Evolutionary conservation across 1,140 invertebrate species (phyloP), one percentile per base, ranked within the genome.

Genomic region (Pararge aegeria): DNA sequence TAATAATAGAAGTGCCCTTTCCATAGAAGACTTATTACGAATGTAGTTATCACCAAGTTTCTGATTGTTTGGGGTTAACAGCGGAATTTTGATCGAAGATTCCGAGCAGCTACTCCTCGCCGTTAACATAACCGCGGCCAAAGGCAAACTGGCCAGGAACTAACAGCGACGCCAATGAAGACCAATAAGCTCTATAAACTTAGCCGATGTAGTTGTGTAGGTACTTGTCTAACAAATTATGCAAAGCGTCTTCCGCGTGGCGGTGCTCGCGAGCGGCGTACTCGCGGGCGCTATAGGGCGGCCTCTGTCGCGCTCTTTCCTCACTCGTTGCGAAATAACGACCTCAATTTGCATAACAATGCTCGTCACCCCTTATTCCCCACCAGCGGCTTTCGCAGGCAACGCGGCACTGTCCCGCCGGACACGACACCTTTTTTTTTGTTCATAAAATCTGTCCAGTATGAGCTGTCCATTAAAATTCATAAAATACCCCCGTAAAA

Each of bases 331-430:
- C 81, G 80, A 87, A 86, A 89, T 89, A 89, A 89, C 87, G 87
- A 89, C 84, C 84, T 85, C 82, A 85, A 89, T 89, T 89, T 89
- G 82, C 87, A 89, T 89, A 89, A 89, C 84, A 89, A 87, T 89
- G 83, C 84, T 89, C 78, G 83, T 87, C 84, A 87, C 84, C 87
- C 85, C 84, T 86, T 85, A 87, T 78, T 79, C 82, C 79, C 83
- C 69, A 79, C 76, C 77, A 82, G 78, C 72, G 87, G 82, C 83
- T 89, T 85, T 82, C 79, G 75, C 82, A 86, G 83, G 82, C 81
- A 77, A 70, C 72, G 61, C 71, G 69, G 65, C 66, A 54, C 60
- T 72, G 74, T 87, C 84, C 82, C 84, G 80, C 63, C 70, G 84
- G 87, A 87, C 79, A 68, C 61, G 62, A 75, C 78, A 82, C 73